Base-by-base conservation (phyloP, 1,140 invertebrate species). In the Liolophura sinensis region DNA sequence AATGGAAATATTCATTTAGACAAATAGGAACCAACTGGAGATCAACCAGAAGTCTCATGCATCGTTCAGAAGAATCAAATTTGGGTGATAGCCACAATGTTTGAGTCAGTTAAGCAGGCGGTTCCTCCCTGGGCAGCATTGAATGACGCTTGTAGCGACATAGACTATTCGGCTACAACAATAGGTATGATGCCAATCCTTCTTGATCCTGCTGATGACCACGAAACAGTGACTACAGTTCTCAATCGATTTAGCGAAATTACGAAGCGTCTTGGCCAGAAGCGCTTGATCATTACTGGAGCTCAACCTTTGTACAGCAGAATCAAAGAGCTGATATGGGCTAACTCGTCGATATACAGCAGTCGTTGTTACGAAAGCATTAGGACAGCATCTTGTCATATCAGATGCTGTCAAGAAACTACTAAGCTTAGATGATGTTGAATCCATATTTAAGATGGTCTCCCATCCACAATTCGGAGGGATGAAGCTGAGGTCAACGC, bases 371-470 rank as follows among this genome's bases (percentile, higher is more conserved):
- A 25, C 4, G 18, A 67, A 65, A 51, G 66, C 61, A 11, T 68
- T 71, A 25, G 62, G 65, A 15, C 60, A 71, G 46, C 69, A 71
- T 46, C 58, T 71, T 25, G 31, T 40, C 31, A 40, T 5, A 9
- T 40, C 31, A 40, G 31, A 40, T 40, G 31, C 9, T 40, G 9
- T 9, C 9, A 40, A 40, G 31, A 40, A 40, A 9, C 31, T 40
- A 5, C 31, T 40, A 40, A 9, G 31, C 9, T 40, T 40, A 40
- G 31, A 40, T 40, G 31, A 40, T 40, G 31, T 5, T 40, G 3
- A 40, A 9, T 40, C 31, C 31, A 40, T 40, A 40, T 40, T 9
- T 5, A 40, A 40, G 31, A 40, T 40, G 31, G 9, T 40, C 31
- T 40, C 31, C 31, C 31, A 40, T 40, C 31, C 3, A 40, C 31